phyloP scores from a whole-genome alignment of 2,797 vertebrate genomes.

The Syndactyla subalaris region DNA sequence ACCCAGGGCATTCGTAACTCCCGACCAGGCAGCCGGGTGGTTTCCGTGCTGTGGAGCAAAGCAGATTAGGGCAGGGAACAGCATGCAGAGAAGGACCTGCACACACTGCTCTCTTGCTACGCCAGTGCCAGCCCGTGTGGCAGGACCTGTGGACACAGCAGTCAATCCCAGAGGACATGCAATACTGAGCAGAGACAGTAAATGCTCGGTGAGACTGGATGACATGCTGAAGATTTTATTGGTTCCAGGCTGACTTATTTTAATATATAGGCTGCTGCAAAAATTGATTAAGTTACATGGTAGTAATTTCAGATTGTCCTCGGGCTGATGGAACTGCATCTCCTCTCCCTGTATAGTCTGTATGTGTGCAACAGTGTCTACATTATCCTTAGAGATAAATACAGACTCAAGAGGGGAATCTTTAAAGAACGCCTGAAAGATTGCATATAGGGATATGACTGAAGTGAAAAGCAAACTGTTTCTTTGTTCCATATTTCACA shows the following conservation, averaged over 20 bases:
- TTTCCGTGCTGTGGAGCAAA: fast-evolving
- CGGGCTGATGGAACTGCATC: not conserved
- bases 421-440: not conserved
- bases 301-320: not conserved
- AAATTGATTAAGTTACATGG: not conserved
- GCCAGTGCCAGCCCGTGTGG: fast-evolving
- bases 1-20: fast-evolving
- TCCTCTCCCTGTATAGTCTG: not conserved
- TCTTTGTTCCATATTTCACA: not conserved
- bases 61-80: not conserved
- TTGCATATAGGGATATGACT: not conserved
- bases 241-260: not conserved
- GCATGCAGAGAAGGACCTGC: not conserved
- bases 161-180: not conserved
- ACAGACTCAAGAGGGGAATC: not conserved
- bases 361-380: not conserved
- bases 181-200: fast-evolving
- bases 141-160: not conserved
- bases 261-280: not conserved
- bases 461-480: not conserved
- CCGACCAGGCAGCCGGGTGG: not conserved
- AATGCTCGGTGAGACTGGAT: not conserved
- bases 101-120: fast-evolving
- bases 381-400: not conserved
- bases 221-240: not conserved